Evolutionary conservation across 2,113 vertebrate species (phyloP).

Genomic region (Dascyllus trimaculatus): DNA sequence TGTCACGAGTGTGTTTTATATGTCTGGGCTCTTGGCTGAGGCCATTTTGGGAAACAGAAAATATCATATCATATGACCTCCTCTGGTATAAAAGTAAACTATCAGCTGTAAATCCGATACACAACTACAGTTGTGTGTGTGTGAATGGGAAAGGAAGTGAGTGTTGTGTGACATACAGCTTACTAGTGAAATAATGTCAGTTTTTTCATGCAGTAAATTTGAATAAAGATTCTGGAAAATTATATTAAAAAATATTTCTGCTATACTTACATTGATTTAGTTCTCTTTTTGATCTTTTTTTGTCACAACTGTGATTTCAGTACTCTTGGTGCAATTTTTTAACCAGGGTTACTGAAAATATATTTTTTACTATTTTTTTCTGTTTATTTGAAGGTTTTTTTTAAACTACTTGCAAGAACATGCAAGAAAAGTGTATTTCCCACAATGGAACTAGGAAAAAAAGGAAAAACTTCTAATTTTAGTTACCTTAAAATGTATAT

Average conservation of each 20-base stretch:
- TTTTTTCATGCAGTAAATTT: conserved; percentile 23
- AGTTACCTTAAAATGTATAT: conserved; percentile 38
- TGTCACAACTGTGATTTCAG: neutral
- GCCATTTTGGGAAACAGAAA: conserved; percentile 84
- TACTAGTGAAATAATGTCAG: conserved; percentile 14
- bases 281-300: conserved; percentile 19
- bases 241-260: neutral
- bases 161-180: conserved; percentile 23
- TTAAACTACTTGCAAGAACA: neutral
- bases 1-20: conserved; percentile 80
- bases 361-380: neutral
- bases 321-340: neutral
- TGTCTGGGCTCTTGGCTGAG: conserved; percentile 73
- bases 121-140: conserved; percentile 69
- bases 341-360: neutral
- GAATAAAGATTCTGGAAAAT: conserved; percentile 3
- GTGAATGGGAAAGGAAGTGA: conserved; percentile 41
- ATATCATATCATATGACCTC: conserved; percentile 82
- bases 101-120: conserved; percentile 80
- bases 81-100: conserved; percentile 81
- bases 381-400: neutral
- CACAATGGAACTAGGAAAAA: conserved; percentile 12
- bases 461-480: conserved; percentile 48
- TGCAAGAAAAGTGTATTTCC: neutral
- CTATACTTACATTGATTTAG: neutral